Conservation (phyloP, 2,888 invertebrate species). For the Agrotis ipsilon region DNA sequence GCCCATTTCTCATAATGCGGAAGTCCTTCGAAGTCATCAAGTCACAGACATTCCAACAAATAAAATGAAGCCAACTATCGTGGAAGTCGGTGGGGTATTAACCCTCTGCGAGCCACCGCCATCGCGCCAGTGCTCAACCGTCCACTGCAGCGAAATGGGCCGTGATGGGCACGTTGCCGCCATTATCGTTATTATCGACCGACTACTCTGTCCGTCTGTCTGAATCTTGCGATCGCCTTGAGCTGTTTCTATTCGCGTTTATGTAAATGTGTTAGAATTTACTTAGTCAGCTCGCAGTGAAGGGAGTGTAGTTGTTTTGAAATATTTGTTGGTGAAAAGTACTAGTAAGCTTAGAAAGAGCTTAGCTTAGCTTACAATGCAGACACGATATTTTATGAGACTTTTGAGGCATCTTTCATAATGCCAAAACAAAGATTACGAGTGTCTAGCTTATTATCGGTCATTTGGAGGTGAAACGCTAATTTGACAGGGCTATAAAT, state of each 20-base stretch:
- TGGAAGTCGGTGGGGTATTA: constrained; percentile 50
- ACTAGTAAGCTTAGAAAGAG: too few relatives aligned
- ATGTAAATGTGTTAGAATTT: constrained; percentile 62
- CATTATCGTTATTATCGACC: constrained; percentile 75
- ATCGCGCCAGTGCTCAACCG: constrained; percentile 52
- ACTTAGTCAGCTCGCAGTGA: constrained; percentile 44
- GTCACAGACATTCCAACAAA: constrained; percentile 27
- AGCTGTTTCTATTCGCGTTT: constrained; percentile 59
- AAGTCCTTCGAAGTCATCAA: constrained; percentile 13
- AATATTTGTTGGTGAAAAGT: neutral
- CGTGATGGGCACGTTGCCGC: constrained; percentile 70
- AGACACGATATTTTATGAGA: too few relatives aligned
- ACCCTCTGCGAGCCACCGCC: constrained; percentile 42
- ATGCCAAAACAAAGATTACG: too few relatives aligned
- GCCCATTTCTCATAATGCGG: neutral
- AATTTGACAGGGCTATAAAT: too few relatives aligned
- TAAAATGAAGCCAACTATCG: constrained; percentile 44
- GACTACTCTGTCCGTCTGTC: constrained; percentile 67
- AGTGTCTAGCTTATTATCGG: too few relatives aligned
- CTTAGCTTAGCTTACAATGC: too few relatives aligned
- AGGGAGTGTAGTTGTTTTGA: neutral
- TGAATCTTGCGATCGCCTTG: constrained; percentile 64
- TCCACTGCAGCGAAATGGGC: constrained; percentile 67
- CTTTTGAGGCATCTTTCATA: too few relatives aligned
- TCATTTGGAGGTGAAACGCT: too few relatives aligned